phyloP scores from a whole-genome alignment of 2,113 vertebrate species.

The Meles meles region DNA sequence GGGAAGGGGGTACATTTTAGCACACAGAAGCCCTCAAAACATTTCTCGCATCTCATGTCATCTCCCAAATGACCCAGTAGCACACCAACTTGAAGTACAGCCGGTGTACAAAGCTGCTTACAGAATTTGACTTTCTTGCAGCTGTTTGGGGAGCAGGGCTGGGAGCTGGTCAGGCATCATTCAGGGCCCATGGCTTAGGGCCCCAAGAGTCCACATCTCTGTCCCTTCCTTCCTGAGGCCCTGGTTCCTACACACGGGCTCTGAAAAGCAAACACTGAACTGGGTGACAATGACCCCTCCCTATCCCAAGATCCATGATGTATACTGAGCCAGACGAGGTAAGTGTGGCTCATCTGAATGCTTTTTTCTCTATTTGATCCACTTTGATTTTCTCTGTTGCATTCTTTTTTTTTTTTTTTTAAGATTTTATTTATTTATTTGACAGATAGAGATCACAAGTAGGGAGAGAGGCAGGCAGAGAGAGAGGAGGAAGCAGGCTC shows the following conservation, averaged over 20 bases:
- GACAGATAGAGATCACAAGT: no score
- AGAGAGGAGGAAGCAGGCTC: no score
- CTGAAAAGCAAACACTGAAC: background rate
- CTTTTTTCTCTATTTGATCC: background rate
- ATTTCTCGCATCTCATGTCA: background rate
- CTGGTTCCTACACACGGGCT: background rate
- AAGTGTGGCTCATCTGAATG: background rate
- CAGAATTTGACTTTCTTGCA: background rate
- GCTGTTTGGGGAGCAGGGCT: background rate
- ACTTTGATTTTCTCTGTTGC: background rate
- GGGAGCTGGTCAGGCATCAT: background rate
- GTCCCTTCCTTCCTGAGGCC: background rate
- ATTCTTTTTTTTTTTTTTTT: no score
- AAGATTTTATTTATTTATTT: no score
- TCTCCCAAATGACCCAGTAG: background rate
- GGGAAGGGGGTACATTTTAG: constrained; percentile 14
- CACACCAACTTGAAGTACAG: background rate
- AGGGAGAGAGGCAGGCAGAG: no score
- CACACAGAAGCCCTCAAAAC: constrained; percentile 17
- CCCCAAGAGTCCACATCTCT: background rate
- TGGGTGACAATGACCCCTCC: background rate
- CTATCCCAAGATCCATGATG: background rate
- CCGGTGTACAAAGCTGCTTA: background rate
- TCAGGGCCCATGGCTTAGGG: background rate
- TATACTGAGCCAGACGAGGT: background rate